Base-by-base conservation (phyloP, 1,140 invertebrate genomes). In the Philotrypesis tridentata region DNA sequence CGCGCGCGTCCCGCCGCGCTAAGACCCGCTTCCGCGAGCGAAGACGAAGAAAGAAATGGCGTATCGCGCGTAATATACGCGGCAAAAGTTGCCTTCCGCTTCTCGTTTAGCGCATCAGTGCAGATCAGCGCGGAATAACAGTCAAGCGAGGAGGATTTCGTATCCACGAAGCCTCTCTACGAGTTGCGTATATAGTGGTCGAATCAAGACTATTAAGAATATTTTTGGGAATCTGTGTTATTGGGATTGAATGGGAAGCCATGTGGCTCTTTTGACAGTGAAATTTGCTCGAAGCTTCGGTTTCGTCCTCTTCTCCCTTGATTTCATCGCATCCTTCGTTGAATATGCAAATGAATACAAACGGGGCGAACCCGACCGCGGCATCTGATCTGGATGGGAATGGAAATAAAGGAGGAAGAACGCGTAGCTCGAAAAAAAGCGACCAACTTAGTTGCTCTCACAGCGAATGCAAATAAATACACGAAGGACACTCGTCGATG, bases 261-360 rank as follows among this genome's bases (percentile, higher is more conserved):
- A 77, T 63, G 29, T 21, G 48, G 0, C 17, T 14, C 43, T 71
- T 11, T 71, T 43, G 37, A 0, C 33, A 72, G 48, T 60, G 0
- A 9, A 17, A 60, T 60, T 74, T 60, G 21, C 37, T 14, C n/a
- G 9, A 25, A 31, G 27, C 68, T 17, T 70, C 67, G 21, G 7
- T 23, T 21, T 17, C 43, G 14, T 48, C 43, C 17, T 48, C 12
- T 55, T 55, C 48, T 55, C 21, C 48, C 21, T 55, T 17, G 21
- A 55, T n/a, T n/a, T n/a, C 27, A 9, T 70, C 70, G 17, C 37
- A 12, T 27, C 14, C 48, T 12, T 63, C 73, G 60, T 63, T 21
- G 73, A 25, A 21, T 23, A 76, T 76, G 73, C 60, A 76, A 76
- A 76, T 63, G 27, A 37, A 63, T 37, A 76, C 73, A 76, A 76